Conservation (phyloP, 35 echinoderm and acorn worm genomes). For the Nesometra sesokonis region DNA sequence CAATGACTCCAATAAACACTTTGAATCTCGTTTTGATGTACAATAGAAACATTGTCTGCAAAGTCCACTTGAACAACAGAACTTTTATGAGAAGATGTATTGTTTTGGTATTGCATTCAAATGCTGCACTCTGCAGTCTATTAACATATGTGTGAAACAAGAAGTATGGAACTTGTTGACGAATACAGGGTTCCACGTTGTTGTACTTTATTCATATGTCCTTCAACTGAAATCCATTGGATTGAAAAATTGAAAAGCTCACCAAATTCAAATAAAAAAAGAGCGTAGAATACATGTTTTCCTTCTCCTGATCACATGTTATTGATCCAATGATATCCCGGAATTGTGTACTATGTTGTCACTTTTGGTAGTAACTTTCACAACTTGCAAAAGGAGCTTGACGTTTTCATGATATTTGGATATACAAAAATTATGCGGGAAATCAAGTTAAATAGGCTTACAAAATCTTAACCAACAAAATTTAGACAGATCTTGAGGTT, state of each 20-base stretch:
- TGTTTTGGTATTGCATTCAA: conserved; percentile 33
- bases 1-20: conserved; percentile 31
- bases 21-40: conserved; percentile 47
- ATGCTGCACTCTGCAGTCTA: conserved; percentile 19
- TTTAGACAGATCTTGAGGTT: too few species aligned
- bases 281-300: background rate
- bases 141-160: conserved; percentile 29
- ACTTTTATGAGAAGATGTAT: background rate
- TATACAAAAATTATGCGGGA: too few species aligned
- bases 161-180: background rate
- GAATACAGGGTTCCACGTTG: background rate
- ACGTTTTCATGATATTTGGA: background rate
- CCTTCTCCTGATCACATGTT: conserved; percentile 9
- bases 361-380: background rate
- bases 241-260: background rate
- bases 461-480: background rate
- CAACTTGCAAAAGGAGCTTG: background rate
- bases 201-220: background rate
- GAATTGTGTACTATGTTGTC: background rate
- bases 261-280: background rate
- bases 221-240: background rate
- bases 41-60: conserved; percentile 27
- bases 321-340: background rate
- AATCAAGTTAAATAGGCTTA: background rate
- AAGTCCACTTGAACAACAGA: conserved; percentile 43